Base-by-base conservation (phyloP, 37 sponge, comb jelly and placozoan species). In the Mnemiopsis leidyi region DNA sequence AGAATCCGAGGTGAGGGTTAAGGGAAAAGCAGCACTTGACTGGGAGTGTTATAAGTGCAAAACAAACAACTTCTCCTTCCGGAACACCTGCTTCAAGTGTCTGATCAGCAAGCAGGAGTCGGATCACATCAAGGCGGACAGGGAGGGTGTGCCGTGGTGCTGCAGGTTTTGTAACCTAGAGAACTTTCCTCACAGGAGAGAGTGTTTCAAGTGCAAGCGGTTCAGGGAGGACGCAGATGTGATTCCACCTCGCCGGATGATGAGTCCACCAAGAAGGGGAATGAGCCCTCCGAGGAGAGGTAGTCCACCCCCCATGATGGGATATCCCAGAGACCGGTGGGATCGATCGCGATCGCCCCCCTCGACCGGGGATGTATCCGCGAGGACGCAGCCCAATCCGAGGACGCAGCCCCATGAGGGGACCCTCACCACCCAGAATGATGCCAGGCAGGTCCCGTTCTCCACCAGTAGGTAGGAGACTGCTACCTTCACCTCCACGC, bases 191-290 rank as follows among this genome's bases (percentile, higher is more conserved):
- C 13, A 16, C 25, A 85, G 35, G 24, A 40, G 16, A 0, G 29
- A 40, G 7, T 85, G 90, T 39, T 85, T 85, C 90, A 85, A 85
- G 48, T 85, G 90, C 61, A 85, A 85, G 36, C 23, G 61, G 16
- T 3, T 1, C 16, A 38, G 39, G 90, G 7, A 39, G 0, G 48
- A n/a, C 29, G 90, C 90, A 23, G 90, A 85, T 18, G 61, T 25
- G 0, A 39, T 23, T 1, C 61, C 90, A 20, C 79, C 73, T 25
- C 73, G 30, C 20, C 7, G 75, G n/a, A 71, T 28, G 30, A 71
- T n/a, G 75, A 71, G 75, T 28, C 75, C 75, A 5, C 75, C 75
- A 18, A n/a, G 75, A 18, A n/a, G 75, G 20, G 5, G 7, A 25
- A 28, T 2, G 3, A 5, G 20, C 20, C 75, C 75, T 18, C 75